Conservation (phyloP, 2,113 vertebrate genomes). For the Engraulis encrasicolus region DNA sequence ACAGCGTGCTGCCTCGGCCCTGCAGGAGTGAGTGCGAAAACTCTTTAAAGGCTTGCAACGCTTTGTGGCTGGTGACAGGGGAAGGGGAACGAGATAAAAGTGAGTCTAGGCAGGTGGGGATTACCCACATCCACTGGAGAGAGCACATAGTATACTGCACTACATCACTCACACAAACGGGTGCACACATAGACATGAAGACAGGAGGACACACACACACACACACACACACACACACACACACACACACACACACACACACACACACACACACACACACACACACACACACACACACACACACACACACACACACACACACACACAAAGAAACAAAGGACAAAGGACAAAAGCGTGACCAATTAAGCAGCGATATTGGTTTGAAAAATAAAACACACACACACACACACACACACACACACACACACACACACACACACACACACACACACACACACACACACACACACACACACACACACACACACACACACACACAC, state of each 20-base stretch:
- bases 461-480: neutral
- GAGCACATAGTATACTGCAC: neutral
- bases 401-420: too few species aligned
- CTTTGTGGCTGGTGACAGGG: neutral
- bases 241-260: neutral
- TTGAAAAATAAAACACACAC: too few species aligned
- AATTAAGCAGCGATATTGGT: too few species aligned
- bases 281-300: neutral
- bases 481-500: neutral
- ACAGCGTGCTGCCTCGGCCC: neutral
- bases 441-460: too few species aligned
- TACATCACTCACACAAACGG: neutral
- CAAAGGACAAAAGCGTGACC: too few species aligned
- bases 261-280: neutral
- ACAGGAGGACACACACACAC: constrained; percentile 13
- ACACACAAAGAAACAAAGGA: too few species aligned
- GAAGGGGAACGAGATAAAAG: neutral
- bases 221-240: constrained; percentile 21
- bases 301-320: too few species aligned
- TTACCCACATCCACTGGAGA: neutral
- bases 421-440: too few species aligned
- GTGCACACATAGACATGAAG: constrained; percentile 18
- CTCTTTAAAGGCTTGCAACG: neutral
- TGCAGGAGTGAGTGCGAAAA: neutral
- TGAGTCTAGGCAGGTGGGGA: neutral